phyloP scores from a whole-genome alignment of 2,888 invertebrate genomes.

The Eubasilissa splendida region DNA sequence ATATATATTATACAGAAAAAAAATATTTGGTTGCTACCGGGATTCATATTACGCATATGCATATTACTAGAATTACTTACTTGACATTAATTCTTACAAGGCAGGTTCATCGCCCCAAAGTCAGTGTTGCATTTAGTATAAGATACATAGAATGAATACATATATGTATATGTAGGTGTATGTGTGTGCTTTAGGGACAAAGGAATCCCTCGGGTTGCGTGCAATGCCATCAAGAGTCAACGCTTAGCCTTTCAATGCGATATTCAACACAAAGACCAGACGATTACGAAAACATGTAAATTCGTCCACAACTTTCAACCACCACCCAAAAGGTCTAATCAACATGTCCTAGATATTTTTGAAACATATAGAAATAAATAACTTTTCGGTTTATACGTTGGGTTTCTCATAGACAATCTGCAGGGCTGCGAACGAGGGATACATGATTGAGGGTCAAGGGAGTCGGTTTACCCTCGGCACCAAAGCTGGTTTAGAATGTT shows the following conservation, averaged over 20 bases:
- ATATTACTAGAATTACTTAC: too few species aligned
- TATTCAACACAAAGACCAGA: conserved; percentile 14
- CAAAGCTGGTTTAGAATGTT: neutral
- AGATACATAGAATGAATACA: too few species aligned
- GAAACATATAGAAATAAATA: neutral
- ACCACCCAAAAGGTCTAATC: neutral
- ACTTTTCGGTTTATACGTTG: neutral
- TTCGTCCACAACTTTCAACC: neutral
- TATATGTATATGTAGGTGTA: too few species aligned
- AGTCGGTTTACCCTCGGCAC: conserved; percentile 8
- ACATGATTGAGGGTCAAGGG: conserved; percentile 42
- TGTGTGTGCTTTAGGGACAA: conserved; percentile 27
- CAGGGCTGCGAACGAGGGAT: neutral
- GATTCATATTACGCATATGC: too few species aligned
- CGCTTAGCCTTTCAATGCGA: conserved; percentile 27
- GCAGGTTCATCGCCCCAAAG: too few species aligned
- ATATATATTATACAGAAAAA: too few species aligned
- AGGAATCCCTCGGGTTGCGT: conserved; percentile 41
- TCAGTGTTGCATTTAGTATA: too few species aligned
- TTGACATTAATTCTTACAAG: too few species aligned
- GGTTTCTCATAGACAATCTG: neutral
- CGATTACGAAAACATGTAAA: neutral
- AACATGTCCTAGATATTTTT: neutral
- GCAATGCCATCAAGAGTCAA: conserved; percentile 49
- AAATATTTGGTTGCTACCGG: too few species aligned